Conservation (phyloP, 2,888 invertebrate species). For the Acrobasis consociella region DNA sequence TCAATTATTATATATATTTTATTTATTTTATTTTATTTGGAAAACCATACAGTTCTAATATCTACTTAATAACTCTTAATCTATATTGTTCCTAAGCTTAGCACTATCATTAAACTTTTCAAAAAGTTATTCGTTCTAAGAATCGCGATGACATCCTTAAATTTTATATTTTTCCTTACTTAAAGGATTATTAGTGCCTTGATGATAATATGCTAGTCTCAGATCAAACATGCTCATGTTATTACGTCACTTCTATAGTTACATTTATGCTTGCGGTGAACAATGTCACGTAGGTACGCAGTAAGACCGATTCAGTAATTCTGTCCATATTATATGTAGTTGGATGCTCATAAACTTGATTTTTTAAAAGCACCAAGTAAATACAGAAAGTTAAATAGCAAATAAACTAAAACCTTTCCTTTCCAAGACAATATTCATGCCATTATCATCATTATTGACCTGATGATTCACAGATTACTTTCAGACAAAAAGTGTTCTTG, state of each 20-base stretch:
- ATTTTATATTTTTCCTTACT: conserved; percentile 7
- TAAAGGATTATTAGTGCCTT: conserved; percentile 20
- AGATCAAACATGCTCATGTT: conserved; percentile 11
- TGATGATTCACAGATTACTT: neutral
- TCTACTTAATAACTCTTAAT: no score
- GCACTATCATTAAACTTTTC: no score
- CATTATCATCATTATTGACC: no score
- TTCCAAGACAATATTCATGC: neutral
- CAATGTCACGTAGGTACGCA: conserved; percentile 1
- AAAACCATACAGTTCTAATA: no score
- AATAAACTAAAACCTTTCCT: neutral
- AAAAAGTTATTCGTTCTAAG: no score
- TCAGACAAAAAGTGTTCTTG: conserved; percentile 6
- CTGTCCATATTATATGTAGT: neutral
- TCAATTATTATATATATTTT: no score
- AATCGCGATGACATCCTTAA: no score
- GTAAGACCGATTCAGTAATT: conserved; percentile 9
- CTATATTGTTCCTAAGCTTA: no score
- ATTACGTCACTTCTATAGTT: conserved; percentile 22
- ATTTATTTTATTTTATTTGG: no score
- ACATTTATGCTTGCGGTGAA: conserved; percentile 6
- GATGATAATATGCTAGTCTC: conserved; percentile 10
- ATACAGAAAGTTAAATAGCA: no score
- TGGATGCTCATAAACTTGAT: neutral
- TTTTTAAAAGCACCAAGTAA: neutral